Conservation (phyloP, 2,113 vertebrate genomes). For the Corydoras sp. region DNA sequence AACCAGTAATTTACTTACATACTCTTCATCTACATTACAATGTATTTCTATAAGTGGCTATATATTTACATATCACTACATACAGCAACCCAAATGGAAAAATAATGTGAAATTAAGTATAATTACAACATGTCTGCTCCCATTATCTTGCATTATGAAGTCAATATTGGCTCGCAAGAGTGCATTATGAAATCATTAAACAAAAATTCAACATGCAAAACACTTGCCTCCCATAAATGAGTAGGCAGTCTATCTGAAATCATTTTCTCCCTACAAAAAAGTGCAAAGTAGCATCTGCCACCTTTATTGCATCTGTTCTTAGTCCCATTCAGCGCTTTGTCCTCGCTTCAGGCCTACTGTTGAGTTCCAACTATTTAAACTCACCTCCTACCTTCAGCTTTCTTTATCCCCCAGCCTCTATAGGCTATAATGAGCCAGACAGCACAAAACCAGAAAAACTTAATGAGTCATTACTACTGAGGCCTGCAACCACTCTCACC, state of each 20-base stretch:
- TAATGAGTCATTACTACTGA: slow-evolving; percentile 95
- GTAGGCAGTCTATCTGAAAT: slow-evolving; percentile 33
- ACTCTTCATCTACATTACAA: too few relatives aligned
- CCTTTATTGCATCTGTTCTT: slow-evolving; percentile 74
- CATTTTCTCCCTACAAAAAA: slow-evolving; percentile 33
- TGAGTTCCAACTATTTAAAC: slow-evolving; percentile 93
- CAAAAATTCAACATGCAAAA: slow-evolving; percentile 5
- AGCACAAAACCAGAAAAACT: slow-evolving; percentile 96
- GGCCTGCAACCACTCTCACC: slow-evolving; percentile 80
- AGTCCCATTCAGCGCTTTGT: slow-evolving; percentile 69
- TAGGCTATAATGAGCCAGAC: slow-evolving; percentile 95
- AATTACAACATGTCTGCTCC: too few relatives aligned
- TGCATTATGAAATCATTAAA: slow-evolving; percentile 28
- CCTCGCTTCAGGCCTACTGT: slow-evolving; percentile 67
- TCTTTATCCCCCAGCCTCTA: slow-evolving; percentile 89
- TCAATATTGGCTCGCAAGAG: not conserved
- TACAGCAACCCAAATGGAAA: too few relatives aligned
- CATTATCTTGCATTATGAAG: not conserved
- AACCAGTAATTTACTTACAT: too few relatives aligned
- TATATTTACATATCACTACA: too few relatives aligned
- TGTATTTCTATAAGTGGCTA: too few relatives aligned
- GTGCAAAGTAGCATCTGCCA: slow-evolving; percentile 70
- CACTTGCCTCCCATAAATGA: slow-evolving; percentile 9
- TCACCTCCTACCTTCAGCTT: slow-evolving; percentile 91
- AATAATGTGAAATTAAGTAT: too few relatives aligned